Evolutionary conservation across 2,888 invertebrate species (phyloP), one percentile per base, ranked within the genome.

Genomic region (Ichneumon xanthorius): DNA sequence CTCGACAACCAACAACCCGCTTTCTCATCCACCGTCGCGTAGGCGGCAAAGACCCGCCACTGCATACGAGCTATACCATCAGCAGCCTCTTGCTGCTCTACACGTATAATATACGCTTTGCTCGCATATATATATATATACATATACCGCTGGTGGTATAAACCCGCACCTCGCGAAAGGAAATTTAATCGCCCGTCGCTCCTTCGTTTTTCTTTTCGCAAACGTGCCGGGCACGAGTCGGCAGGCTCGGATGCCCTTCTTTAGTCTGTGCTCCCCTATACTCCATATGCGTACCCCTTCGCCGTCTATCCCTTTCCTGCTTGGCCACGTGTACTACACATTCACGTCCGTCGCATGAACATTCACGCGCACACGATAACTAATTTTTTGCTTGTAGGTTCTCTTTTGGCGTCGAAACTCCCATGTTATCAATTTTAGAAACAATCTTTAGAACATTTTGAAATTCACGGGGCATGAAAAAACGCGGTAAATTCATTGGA

Each of bases 141-240:
- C 11, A 22, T 14, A 26, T 26, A 22, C 1, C 9, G 11, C 58
- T 58, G 58, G 26, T 26, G 26, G 58, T 26, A n/a, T 72, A 40
- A 26, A 55, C 19, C 63, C 63, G 37, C 81, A 84, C 82, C 84
- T 75, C 71, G 72, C 68, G 81, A 37, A 61, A 87, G 89, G 86
- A 89, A 89, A 90, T 90, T 90, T 89, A 89, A 90, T 90, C 88
- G 87, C 84, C 68, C 82, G 22, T 78, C 68, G 67, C 75, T 73
- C 55, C 53, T 70, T 72, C 19, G 26, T 76, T 82, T 80, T 70
- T 78, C 30, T 61, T 78, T 67, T 45, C 14, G 55, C 50, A 53
- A 58, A 71, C 72, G 78, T 72, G 73, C 73, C 55, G 58, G 40
- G 61, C 53, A 30, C 82, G 22, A 37, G 70, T 26, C 30, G 37